These are phyloP conservation scores for Ethmia dodecea DNA, from an alignment of 2,888 invertebrate genomes.

Conservation along the genomic window DNA sequence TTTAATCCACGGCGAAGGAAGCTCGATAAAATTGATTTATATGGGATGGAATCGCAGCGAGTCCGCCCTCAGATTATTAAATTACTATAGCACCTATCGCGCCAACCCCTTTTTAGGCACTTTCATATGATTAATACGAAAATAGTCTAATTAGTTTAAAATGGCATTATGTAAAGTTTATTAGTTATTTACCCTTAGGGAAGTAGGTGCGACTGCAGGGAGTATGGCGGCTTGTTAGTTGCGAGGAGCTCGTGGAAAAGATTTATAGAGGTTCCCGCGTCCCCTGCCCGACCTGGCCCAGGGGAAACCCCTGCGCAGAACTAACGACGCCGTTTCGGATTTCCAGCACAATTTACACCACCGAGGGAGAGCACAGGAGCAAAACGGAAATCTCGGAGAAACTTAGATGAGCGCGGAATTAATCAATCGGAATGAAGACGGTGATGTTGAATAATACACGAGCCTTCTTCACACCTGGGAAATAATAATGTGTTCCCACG, in stretches of 20 bases:
- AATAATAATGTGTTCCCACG: conserved; percentile 5
- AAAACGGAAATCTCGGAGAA: conserved; percentile 53
- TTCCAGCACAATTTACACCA: conserved; percentile 71
- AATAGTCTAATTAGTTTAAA: conserved; percentile 63
- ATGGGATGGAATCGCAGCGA: conserved; percentile 41
- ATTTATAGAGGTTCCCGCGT: conserved; percentile 69
- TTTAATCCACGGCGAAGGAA: conserved; percentile 43
- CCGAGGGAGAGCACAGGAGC: conserved; percentile 38
- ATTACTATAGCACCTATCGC: conserved; percentile 40
- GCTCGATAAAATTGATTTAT: conserved; percentile 61
- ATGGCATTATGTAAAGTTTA: conserved; percentile 61
- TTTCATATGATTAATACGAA: conserved; percentile 58
- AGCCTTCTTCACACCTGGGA: conserved; percentile 29
- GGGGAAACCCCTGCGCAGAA: conserved; percentile 60
- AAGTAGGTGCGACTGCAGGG: conserved; percentile 22
- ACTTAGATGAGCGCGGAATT: conserved; percentile 55
- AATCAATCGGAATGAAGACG: conserved; percentile 44
- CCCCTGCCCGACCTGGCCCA: conserved; percentile 58
- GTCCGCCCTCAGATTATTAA: conserved; percentile 57
- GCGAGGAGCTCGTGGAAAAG: conserved; percentile 64
- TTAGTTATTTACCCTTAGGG: conserved; percentile 50
- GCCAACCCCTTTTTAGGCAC: conserved; percentile 40
- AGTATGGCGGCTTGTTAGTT: conserved; percentile 62
- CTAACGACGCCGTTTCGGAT: conserved; percentile 72
- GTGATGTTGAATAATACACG: conserved; percentile 40